phyloP scores from a whole-genome alignment of 1,140 invertebrate species.

The Sogatella furcifera region DNA sequence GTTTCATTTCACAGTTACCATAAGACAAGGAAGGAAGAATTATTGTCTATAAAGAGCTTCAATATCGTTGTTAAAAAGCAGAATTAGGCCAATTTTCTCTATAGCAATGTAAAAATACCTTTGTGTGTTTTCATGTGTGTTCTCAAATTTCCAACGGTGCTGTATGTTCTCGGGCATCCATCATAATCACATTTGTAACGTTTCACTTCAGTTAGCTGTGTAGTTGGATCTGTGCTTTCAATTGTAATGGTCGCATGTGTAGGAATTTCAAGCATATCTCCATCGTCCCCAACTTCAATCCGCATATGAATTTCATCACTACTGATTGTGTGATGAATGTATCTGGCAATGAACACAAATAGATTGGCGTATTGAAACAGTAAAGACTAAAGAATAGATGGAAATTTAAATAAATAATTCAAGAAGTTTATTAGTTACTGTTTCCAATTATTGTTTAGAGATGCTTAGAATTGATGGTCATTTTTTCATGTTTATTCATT shows the following conservation, averaged over 20 bases:
- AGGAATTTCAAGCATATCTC: constrained; percentile 48
- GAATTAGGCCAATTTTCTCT: too few relatives aligned
- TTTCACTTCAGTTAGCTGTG: constrained; percentile 43
- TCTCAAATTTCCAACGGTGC: constrained; percentile 85
- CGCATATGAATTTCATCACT: constrained; percentile 57
- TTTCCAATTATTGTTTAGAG: too few relatives aligned
- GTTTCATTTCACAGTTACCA: too few relatives aligned
- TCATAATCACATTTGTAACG: constrained; percentile 80
- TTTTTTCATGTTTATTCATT: too few relatives aligned
- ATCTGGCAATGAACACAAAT: constrained; percentile 35
- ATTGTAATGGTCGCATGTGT: constrained; percentile 54
- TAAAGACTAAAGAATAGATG: too few relatives aligned
- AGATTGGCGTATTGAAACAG: too few relatives aligned
- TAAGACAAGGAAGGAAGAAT: neutral
- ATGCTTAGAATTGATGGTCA: too few relatives aligned
- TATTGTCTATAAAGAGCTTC: constrained; percentile 1
- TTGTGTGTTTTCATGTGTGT: constrained; percentile 94
- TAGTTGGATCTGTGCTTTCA: constrained; percentile 49
- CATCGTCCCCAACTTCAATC: constrained; percentile 45
- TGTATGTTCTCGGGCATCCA: constrained; percentile 81
- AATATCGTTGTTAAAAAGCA: too few relatives aligned
- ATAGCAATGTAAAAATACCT: constrained; percentile 44
- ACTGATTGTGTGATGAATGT: constrained; percentile 55
- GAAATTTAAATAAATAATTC: too few relatives aligned
- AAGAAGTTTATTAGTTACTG: too few relatives aligned